These are phyloP conservation scores for Choloepus didactylus DNA, from an alignment of 2,797 vertebrate species.

Conservation along the genomic window DNA sequence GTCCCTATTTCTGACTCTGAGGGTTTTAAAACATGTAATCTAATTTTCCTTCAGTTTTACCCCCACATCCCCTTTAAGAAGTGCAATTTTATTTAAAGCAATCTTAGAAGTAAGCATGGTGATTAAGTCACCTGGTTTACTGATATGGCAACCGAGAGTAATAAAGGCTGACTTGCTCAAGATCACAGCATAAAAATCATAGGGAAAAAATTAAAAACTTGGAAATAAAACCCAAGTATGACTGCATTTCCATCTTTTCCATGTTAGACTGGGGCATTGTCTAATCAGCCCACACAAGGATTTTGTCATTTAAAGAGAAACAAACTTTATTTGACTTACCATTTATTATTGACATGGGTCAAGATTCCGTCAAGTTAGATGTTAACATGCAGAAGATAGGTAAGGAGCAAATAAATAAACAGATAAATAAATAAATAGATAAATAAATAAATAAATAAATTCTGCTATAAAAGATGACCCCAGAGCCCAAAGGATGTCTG, in stretches of 20 bases:
- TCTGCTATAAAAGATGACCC: background rate
- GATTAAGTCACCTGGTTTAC: background rate
- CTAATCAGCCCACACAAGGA: background rate
- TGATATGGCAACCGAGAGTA: background rate
- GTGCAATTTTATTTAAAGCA: background rate
- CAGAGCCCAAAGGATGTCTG: background rate
- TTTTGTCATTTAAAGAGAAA: background rate
- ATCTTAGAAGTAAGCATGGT: background rate
- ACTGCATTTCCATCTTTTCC: background rate
- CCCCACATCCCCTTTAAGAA: background rate
- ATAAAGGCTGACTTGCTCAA: background rate
- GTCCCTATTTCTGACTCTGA: background rate
- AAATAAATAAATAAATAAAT: background rate
- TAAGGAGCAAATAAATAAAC: background rate
- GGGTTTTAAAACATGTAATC: slow-evolving; percentile 5
- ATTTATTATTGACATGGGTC: background rate
- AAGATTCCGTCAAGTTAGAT: background rate
- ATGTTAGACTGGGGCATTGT: background rate
- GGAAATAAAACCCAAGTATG: background rate
- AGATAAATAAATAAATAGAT: too few relatives aligned
- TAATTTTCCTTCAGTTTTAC: background rate
- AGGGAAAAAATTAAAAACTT: slow-evolving; percentile 23
- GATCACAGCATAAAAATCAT: background rate
- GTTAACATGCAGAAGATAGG: background rate
- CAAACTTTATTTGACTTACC: background rate